Evolutionary conservation across 2,888 invertebrate genomes (phyloP).

Genomic region (Tuta absoluta): DNA sequence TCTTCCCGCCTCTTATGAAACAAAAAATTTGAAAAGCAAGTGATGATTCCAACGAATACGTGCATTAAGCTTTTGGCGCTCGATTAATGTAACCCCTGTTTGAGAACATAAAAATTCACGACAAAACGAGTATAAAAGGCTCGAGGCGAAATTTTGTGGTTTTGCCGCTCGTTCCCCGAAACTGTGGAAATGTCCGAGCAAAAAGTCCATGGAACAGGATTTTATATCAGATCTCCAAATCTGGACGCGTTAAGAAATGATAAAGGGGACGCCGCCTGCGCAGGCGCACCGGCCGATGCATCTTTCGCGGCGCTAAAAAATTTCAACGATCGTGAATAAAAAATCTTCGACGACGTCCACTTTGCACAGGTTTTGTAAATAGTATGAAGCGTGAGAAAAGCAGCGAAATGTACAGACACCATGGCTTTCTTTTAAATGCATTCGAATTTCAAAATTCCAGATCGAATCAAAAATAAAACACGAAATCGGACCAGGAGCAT

Average conservation of each 20-base stretch:
- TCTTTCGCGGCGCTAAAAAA: constrained; percentile 52
- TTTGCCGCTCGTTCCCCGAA: constrained; percentile 75
- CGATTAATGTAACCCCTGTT: constrained; percentile 64
- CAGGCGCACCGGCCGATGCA: constrained; percentile 40
- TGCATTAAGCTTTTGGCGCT: constrained; percentile 40
- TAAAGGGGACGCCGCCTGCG: constrained; percentile 70
- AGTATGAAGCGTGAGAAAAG: constrained; percentile 1
- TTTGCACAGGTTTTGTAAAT: constrained; percentile 19
- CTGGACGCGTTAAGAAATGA: constrained; percentile 79
- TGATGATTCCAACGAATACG: constrained; percentile 10
- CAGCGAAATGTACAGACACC: neutral
- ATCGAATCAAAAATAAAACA: neutral
- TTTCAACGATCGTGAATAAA: constrained; percentile 44
- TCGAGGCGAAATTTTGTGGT: constrained; percentile 72
- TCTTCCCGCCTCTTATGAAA: constrained; percentile 32
- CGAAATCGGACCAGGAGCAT: neutral
- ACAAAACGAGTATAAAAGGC: constrained; percentile 77
- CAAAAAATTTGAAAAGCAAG: neutral
- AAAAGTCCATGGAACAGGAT: constrained; percentile 78
- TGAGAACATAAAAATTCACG: constrained; percentile 73
- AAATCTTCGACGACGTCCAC: constrained; percentile 39
- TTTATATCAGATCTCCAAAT: constrained; percentile 77
- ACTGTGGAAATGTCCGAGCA: constrained; percentile 74
- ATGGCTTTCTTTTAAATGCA: neutral
- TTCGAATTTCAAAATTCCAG: neutral